phyloP scores from a whole-genome alignment of 2,888 invertebrate genomes.

The Ennomos fuscantarius region DNA sequence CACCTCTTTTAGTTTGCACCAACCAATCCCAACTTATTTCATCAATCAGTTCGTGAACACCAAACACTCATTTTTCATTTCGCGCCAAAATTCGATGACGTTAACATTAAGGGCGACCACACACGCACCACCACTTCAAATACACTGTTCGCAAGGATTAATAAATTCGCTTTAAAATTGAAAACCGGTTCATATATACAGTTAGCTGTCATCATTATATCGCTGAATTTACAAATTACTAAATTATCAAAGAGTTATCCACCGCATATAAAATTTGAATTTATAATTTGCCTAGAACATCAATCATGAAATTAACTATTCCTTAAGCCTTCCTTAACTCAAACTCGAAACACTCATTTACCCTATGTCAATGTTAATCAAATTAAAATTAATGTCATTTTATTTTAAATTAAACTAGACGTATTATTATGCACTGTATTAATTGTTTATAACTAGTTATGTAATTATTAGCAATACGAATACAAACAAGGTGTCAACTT shows the following conservation, averaged over 20 bases:
- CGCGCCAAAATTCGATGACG: slow-evolving; percentile 50
- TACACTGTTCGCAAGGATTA: slow-evolving; percentile 37
- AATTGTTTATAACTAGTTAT: too few species aligned
- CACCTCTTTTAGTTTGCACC: neutral
- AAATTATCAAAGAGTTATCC: slow-evolving; percentile 31
- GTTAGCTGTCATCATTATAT: slow-evolving; percentile 59
- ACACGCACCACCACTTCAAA: slow-evolving; percentile 41
- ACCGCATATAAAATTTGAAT: slow-evolving; percentile 31
- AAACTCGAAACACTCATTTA: slow-evolving; percentile 35
- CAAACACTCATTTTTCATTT: slow-evolving; percentile 51
- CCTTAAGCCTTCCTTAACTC: slow-evolving; percentile 46
- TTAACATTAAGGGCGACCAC: slow-evolving; percentile 51
- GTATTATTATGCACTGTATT: neutral
- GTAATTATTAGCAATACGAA: too few species aligned
- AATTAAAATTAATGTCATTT: slow-evolving; percentile 39
- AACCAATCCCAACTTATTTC: slow-evolving; percentile 8
- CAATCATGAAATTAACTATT: slow-evolving; percentile 64
- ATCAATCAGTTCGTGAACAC: slow-evolving; percentile 22
- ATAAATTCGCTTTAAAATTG: slow-evolving; percentile 52
- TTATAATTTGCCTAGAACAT: slow-evolving; percentile 48
- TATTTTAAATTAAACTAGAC: neutral
- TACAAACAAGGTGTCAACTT: too few species aligned
- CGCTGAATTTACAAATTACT: slow-evolving; percentile 42
- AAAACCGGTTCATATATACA: slow-evolving; percentile 51
- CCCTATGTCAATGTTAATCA: slow-evolving; percentile 28